Evolutionary conservation across 2,113 vertebrate genomes (phyloP).

Genomic region (Arvicanthis niloticus): DNA sequence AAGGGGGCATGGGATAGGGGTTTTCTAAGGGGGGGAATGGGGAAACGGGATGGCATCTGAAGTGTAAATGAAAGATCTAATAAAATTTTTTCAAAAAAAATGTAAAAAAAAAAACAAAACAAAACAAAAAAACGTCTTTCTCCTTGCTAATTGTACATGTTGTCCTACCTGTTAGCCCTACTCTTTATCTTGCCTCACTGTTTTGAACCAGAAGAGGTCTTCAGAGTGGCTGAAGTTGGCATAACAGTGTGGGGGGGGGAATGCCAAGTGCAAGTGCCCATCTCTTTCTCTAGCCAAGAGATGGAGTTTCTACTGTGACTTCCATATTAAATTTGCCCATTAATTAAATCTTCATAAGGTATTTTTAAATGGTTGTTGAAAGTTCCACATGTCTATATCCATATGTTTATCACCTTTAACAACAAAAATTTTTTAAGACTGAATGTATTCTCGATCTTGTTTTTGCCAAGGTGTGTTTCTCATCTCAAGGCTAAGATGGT

Average conservation of each 20-base stretch:
- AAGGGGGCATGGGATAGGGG: no score
- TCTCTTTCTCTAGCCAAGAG: not conserved
- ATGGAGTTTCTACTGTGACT: not conserved
- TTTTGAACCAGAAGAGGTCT: not conserved
- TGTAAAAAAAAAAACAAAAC: no score
- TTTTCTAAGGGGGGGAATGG: no score
- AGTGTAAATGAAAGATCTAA: no score
- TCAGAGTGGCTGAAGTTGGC: not conserved
- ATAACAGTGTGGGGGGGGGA: accelerated
- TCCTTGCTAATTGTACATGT: not conserved
- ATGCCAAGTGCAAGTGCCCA: not conserved
- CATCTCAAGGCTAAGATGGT: not conserved
- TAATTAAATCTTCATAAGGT: not conserved
- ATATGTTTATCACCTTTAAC: not conserved
- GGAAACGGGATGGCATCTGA: no score
- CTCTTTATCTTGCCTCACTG: not conserved
- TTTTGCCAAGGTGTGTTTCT: not conserved
- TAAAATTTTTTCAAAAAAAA: no score
- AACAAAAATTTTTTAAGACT: not conserved
- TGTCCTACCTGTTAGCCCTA: not conserved
- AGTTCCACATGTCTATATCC: not conserved
- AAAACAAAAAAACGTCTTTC: slow-evolving; percentile 26
- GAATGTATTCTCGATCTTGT: not conserved
- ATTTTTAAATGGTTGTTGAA: not conserved
- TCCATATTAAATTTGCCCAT: not conserved